phyloP scores from a whole-genome alignment of 2,113 vertebrate species.

The Stegostoma tigrinum region DNA sequence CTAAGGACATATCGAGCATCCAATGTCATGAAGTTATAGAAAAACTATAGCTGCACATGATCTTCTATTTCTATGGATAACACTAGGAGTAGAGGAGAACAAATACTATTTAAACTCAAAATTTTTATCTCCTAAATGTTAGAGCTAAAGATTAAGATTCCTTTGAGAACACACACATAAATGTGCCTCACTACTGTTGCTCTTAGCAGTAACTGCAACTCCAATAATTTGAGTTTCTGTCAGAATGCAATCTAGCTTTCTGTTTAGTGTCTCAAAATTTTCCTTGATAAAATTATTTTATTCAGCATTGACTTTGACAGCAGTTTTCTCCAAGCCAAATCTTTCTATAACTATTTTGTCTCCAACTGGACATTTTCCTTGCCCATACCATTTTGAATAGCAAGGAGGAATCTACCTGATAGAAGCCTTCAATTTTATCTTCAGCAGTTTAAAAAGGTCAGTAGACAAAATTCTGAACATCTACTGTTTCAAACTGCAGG shows the following conservation, averaged over 20 bases:
- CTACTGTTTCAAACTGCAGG: neutral
- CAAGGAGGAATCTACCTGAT: neutral
- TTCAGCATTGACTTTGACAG: neutral
- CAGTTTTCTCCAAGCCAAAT: neutral
- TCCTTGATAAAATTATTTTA: neutral
- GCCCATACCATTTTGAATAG: neutral
- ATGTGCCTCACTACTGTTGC: no score
- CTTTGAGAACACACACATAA: no score
- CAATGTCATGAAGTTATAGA: neutral
- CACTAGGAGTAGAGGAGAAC: neutral
- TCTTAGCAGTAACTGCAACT: neutral
- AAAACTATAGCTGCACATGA: neutral
- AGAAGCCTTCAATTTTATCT: neutral
- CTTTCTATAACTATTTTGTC: neutral
- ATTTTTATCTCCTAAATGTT: no score
- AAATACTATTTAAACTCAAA: no score
- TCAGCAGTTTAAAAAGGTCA: neutral
- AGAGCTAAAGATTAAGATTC: no score
- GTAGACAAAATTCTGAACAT: neutral
- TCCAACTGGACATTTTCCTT: neutral
- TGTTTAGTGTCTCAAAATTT: neutral
- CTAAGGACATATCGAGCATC: neutral
- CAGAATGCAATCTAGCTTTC: neutral
- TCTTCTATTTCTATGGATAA: neutral
- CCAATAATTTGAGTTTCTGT: no score